A percentile compares a stretch with the other conserved stretches of the same genome.
Evolutionary conservation across 2,888 invertebrate species (phyloP).

Genomic region (Itoplectis maculator): DNA sequence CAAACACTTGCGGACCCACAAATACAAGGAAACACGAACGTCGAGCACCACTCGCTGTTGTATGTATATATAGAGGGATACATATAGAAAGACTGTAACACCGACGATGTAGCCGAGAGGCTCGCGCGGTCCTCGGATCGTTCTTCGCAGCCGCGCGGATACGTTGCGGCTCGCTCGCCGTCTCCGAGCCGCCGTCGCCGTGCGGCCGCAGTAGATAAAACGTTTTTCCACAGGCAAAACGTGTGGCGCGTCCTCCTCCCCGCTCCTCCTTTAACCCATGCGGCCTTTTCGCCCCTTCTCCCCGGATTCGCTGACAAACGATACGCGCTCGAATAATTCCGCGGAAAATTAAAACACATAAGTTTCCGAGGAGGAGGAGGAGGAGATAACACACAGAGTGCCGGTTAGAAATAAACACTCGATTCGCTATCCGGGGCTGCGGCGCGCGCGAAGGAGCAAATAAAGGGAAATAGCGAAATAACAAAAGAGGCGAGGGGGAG

Average conservation of each 20-base stretch:
- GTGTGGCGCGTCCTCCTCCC: conserved; percentile 53
- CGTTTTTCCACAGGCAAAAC: conserved; percentile 62
- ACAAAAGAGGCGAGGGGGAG: neutral
- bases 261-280: conserved; percentile 47
- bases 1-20: too few species aligned
- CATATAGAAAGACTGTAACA: neutral
- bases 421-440: conserved; percentile 10
- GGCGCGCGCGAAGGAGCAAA: neutral
- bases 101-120: neutral
- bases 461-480: conserved; percentile 18
- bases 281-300: too few species aligned
- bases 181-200: too few species aligned
- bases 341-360: conserved; percentile 67
- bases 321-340: conserved; percentile 66
- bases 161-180: conserved; percentile 40
- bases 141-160: conserved; percentile 58
- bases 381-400: too few species aligned
- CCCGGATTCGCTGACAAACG: conserved; percentile 64
- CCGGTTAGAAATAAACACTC: conserved; percentile 32
- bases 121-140: conserved; percentile 18
- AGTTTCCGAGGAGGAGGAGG: conserved; percentile 55
- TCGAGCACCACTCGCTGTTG: conserved; percentile 1
- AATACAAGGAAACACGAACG: too few species aligned
- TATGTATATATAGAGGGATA: conserved; percentile 10
- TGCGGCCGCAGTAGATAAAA: conserved; percentile 66